Percentiles rank a stretch among this genome's conserved stretches.
Evolutionary conservation across 1,140 invertebrate species (phyloP).

Genomic region (Leptinotarsa lineolata): DNA sequence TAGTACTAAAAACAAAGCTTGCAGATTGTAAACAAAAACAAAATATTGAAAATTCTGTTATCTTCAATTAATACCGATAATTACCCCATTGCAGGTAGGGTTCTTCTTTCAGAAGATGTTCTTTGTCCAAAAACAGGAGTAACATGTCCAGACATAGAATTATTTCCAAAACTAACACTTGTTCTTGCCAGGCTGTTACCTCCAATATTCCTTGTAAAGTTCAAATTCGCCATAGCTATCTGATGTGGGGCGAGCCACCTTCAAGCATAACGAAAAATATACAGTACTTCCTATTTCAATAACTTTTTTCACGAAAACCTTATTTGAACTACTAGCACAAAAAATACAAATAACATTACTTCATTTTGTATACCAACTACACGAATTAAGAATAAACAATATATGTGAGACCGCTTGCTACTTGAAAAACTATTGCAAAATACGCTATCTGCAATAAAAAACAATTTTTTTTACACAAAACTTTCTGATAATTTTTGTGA

Average conservation of each 20-base stretch:
- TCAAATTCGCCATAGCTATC: constrained; percentile 61
- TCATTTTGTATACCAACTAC: constrained; percentile 44
- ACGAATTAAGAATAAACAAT: constrained; percentile 36
- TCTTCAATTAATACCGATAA: constrained; percentile 38
- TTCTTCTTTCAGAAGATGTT: constrained; percentile 75
- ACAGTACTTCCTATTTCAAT: constrained; percentile 30
- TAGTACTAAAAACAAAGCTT: neutral
- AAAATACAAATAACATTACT: constrained; percentile 51
- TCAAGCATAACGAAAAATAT: constrained; percentile 49
- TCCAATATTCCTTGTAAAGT: constrained; percentile 59
- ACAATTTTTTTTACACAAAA: constrained; percentile 38
- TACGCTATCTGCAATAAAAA: constrained; percentile 12
- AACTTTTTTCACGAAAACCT: constrained; percentile 34
- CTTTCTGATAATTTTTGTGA: constrained; percentile 41
- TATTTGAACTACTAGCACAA: constrained; percentile 46
- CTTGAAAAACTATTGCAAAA: constrained; percentile 21
- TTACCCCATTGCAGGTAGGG: constrained; percentile 71
- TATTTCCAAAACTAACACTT: constrained; percentile 64
- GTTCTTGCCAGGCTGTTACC: constrained; percentile 64
- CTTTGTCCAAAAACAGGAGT: constrained; percentile 78
- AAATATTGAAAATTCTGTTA: neutral
- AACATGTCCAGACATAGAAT: constrained; percentile 70
- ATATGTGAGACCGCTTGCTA: constrained; percentile 29
- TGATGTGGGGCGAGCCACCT: constrained; percentile 40
- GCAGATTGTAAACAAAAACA: neutral